A percentile compares a stretch with the other conserved stretches of the same genome.
These are phyloP conservation scores for Macaria liturata DNA, from an alignment of 2,888 invertebrate genomes.

Conservation along the genomic window DNA sequence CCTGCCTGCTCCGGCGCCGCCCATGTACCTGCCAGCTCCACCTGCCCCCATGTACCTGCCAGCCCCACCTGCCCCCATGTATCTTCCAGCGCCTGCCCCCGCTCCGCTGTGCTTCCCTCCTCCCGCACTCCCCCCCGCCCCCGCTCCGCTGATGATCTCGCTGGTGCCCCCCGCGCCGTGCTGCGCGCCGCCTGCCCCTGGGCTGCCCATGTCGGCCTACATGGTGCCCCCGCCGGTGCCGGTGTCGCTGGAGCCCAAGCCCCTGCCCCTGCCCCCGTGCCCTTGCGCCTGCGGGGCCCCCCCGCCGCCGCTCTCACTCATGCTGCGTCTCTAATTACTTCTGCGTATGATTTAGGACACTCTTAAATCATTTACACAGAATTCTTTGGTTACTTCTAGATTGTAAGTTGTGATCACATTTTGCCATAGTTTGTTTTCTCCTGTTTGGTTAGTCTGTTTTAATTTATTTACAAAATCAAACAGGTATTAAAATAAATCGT, in stretches of 20 bases:
- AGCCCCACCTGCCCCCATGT: conserved; percentile 16
- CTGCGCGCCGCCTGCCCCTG: conserved; percentile 47
- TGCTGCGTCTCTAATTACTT: too few relatives aligned
- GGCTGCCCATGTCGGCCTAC: conserved; percentile 68
- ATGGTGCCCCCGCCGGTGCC: conserved; percentile 68
- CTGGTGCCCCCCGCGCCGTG: conserved; percentile 57
- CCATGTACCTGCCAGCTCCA: conserved; percentile 1
- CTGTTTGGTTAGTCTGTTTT: conserved; percentile 5
- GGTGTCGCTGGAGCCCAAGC: conserved; percentile 65
- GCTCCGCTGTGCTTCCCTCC: conserved; percentile 4
- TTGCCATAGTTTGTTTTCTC: neutral
- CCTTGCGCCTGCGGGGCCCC: conserved; percentile 27
- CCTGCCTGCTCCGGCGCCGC: conserved; percentile 22
- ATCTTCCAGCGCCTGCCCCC: conserved; percentile 4
- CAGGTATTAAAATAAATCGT: conserved; percentile 10
- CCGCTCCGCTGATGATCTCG: conserved; percentile 47
- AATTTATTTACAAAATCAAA: conserved; percentile 17
- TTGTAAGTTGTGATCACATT: too few relatives aligned
- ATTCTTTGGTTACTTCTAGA: too few relatives aligned
- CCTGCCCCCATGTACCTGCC: conserved; percentile 29
- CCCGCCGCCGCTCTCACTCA: too few relatives aligned
- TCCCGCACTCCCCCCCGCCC: conserved; percentile 28
- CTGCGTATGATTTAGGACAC: too few relatives aligned
- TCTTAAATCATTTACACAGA: too few relatives aligned
- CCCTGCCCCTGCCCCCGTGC: conserved; percentile 40